Evolutionary conservation across 2,113 vertebrate species (phyloP).

Genomic region (Caranx melampygus): DNA sequence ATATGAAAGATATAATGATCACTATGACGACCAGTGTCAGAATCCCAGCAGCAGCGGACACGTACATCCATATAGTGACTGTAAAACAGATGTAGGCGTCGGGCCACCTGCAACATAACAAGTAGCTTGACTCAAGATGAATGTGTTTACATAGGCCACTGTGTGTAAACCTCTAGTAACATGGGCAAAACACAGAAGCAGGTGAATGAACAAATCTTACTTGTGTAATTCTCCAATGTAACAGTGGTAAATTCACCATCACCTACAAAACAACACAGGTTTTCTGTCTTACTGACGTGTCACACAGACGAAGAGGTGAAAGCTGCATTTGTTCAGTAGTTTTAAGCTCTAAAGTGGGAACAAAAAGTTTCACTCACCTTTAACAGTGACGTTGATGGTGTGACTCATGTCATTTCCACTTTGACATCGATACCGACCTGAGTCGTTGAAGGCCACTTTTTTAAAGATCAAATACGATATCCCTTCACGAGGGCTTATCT

Average conservation of each 20-base stretch:
- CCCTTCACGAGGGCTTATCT: fast-evolving
- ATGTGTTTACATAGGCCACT: neutral
- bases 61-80: neutral
- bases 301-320: too few relatives aligned
- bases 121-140: neutral
- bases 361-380: slow-evolving; percentile 58
- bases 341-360: neutral
- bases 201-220: slow-evolving; percentile 29
- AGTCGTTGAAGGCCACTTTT: slow-evolving; percentile 23
- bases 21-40: slow-evolving; percentile 58
- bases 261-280: slow-evolving; percentile 28
- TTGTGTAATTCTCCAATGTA: neutral
- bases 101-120: neutral
- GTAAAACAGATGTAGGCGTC: fast-evolving
- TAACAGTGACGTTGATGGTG: slow-evolving; percentile 44
- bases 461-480: slow-evolving; percentile 47
- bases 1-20: slow-evolving; percentile 60
- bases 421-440: slow-evolving; percentile 72
- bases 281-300: neutral
- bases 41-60: slow-evolving; percentile 66
- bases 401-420: fast-evolving
- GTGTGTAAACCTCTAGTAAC: neutral
- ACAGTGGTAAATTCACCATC: fast-evolving
- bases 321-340: neutral
- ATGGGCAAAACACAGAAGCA: neutral